Evolutionary conservation across 2,113 vertebrate genomes (phyloP).

Genomic region (Caranx melampygus): DNA sequence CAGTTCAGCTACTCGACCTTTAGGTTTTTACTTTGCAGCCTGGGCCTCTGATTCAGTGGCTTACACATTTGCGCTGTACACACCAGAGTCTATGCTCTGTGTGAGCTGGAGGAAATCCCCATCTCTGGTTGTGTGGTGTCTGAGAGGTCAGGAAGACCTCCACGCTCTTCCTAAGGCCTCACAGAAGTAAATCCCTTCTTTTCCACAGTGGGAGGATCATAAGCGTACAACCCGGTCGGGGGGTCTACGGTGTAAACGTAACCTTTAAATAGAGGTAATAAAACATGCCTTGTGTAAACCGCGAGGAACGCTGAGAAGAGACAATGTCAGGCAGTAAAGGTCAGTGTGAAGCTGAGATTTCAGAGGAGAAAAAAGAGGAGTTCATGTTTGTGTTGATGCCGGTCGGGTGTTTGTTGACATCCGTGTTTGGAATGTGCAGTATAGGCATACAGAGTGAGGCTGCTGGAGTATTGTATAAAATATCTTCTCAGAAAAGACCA

Average conservation of each 20-base stretch:
- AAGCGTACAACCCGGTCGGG: not conserved
- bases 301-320: not conserved
- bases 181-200: not conserved
- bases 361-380: too few relatives aligned
- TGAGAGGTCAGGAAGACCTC: not conserved
- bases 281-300: not conserved
- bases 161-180: too few relatives aligned
- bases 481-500: slow-evolving; percentile 71
- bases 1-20: not conserved
- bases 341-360: not conserved
- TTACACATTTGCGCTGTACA: not conserved
- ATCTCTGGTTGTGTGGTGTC: not conserved
- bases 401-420: slow-evolving; percentile 64
- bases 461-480: slow-evolving; percentile 78
- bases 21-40: not conserved
- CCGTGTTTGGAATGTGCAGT: slow-evolving; percentile 78
- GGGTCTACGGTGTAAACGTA: not conserved
- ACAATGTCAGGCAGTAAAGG: not conserved
- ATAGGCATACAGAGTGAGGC: slow-evolving; percentile 68
- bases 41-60: not conserved
- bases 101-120: not conserved
- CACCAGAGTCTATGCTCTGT: not conserved
- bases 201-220: not conserved
- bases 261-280: slow-evolving; percentile 18
- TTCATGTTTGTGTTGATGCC: slow-evolving; percentile 28